A percentile compares a stretch with the other conserved stretches of the same genome.
phyloP scores from a whole-genome alignment of 1,140 invertebrate genomes.

The Magallana angulata region DNA sequence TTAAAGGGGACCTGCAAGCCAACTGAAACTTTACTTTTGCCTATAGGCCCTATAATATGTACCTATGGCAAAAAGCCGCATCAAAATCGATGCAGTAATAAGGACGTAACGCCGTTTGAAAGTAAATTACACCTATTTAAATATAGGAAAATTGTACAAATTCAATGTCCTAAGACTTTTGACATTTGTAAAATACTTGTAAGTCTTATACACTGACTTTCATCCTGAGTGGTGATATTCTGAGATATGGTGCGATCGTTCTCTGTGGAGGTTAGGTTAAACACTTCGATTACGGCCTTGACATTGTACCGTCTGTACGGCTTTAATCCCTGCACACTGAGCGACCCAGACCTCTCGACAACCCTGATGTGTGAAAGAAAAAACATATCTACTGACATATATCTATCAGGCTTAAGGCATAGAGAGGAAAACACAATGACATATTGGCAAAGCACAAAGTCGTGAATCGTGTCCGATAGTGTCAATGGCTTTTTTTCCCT shows the following conservation, averaged over 20 bases:
- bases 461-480: neutral
- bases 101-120: too few species aligned
- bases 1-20: too few species aligned
- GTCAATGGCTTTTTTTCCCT: neutral
- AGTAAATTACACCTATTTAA: too few species aligned
- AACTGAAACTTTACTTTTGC: too few species aligned
- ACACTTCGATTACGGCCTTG: neutral
- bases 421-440: neutral
- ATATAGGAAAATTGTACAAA: too few species aligned
- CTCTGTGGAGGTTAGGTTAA: neutral
- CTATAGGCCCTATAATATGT: too few species aligned
- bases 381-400: too few species aligned
- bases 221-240: slow-evolving; percentile 2
- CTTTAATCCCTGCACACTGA: neutral
- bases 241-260: slow-evolving; percentile 29
- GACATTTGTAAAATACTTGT: too few species aligned
- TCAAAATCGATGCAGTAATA: too few species aligned
- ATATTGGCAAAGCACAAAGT: neutral
- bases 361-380: neutral
- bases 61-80: too few species aligned
- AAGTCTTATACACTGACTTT: neutral
- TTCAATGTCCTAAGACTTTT: too few species aligned
- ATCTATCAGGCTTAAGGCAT: too few species aligned
- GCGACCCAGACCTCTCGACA: neutral
- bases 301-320: slow-evolving; percentile 35